These are phyloP conservation scores for Philopotamus ludificatus DNA, from an alignment of 1,140 invertebrate species.

Conservation along the genomic window DNA sequence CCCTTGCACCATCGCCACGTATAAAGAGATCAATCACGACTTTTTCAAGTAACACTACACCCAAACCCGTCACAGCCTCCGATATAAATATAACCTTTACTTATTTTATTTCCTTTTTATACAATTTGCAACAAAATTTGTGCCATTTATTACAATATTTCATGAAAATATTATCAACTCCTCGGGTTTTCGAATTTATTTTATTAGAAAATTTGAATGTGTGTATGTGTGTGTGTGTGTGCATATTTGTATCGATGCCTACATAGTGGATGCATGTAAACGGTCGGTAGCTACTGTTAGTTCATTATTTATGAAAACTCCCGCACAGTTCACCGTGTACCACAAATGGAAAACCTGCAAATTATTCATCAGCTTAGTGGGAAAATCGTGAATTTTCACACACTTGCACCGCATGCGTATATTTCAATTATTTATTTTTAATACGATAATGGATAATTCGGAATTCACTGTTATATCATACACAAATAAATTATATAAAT, in stretches of 20 bases:
- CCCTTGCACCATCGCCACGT: background rate
- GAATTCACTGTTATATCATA: too few relatives aligned
- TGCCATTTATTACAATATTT: background rate
- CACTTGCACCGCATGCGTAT: background rate
- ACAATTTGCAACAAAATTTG: too few relatives aligned
- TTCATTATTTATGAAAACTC: conserved; percentile 34
- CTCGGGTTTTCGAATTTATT: background rate
- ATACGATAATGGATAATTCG: too few relatives aligned
- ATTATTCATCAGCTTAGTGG: conserved; percentile 35
- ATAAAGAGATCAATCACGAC: background rate
- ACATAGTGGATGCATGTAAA: background rate
- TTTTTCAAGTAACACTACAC: background rate
- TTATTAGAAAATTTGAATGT: background rate
- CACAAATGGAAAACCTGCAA: conserved; percentile 37
- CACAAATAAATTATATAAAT: too few relatives aligned
- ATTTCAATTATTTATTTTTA: too few relatives aligned
- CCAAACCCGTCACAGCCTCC: background rate
- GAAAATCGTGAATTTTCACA: conserved; percentile 27
- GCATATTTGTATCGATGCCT: background rate
- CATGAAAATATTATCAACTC: background rate
- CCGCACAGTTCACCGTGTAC: conserved; percentile 32
- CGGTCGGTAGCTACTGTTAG: too few relatives aligned
- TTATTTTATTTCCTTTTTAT: too few relatives aligned
- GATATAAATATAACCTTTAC: background rate
- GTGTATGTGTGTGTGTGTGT: too few relatives aligned